phyloP scores from a whole-genome alignment of 2,888 invertebrate species.

The Eupithecia inturbata region DNA sequence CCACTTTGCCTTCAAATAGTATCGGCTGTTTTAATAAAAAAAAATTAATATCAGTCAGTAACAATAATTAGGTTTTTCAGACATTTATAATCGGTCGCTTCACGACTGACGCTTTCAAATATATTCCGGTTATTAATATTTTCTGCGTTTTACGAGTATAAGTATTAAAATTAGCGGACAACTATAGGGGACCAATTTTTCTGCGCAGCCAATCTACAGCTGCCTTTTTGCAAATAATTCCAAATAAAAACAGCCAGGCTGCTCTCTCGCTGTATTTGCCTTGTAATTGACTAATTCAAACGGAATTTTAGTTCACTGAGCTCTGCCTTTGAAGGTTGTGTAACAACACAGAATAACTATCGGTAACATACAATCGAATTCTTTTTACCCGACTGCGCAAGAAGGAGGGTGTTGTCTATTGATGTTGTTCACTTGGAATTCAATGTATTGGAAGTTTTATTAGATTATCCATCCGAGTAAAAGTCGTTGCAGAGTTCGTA shows the following conservation, averaged over 20 bases:
- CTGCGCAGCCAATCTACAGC: not conserved
- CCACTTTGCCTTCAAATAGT: no score
- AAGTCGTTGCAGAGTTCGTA: constrained; percentile 17
- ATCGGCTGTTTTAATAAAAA: no score
- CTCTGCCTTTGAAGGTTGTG: constrained; percentile 10
- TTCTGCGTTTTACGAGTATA: not conserved
- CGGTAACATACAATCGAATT: constrained; percentile 39
- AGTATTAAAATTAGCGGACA: not conserved
- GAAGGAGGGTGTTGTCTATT: not conserved
- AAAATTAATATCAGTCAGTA: no score
- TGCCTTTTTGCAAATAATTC: not conserved
- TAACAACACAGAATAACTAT: constrained; percentile 19
- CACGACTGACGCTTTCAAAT: no score
- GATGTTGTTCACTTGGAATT: constrained; percentile 45
- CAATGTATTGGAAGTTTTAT: constrained; percentile 46
- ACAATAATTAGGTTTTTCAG: no score
- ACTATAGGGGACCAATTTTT: not conserved
- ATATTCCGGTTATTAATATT: not conserved
- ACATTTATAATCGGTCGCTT: not conserved
- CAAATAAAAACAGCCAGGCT: not conserved
- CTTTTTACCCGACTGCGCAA: constrained; percentile 26
- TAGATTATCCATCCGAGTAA: constrained; percentile 42
- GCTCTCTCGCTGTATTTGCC: not conserved
- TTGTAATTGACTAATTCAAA: not conserved
- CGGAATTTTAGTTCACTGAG: not conserved